A percentile compares a stretch with the other conserved stretches of the same genome.
Evolutionary conservation across 2,113 vertebrate species (phyloP).

Genomic region (Brachyhypopomus gauderio): DNA sequence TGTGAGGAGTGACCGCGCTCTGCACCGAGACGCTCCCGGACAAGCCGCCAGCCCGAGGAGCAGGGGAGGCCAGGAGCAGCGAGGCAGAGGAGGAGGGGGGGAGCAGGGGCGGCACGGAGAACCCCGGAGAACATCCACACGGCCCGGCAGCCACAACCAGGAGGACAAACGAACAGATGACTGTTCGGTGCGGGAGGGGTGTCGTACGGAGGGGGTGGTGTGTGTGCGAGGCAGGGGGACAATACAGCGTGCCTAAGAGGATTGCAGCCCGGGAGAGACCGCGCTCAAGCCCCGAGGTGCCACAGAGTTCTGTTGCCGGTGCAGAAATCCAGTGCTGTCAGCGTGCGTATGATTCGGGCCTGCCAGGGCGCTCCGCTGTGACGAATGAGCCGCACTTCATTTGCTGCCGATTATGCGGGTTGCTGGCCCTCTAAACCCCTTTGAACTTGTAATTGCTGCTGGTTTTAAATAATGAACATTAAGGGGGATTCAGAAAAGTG

Average conservation of each 20-base stretch:
- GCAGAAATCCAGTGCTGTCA: constrained; percentile 92
- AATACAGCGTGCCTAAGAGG: constrained; percentile 81
- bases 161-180: constrained; percentile 70
- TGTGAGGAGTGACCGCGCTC: constrained; percentile 60
- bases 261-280: constrained; percentile 78
- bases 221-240: constrained; percentile 64
- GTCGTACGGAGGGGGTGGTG: constrained; percentile 15
- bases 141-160: constrained; percentile 65
- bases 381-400: constrained; percentile 97
- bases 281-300: constrained; percentile 78
- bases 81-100: constrained; percentile 45
- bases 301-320: constrained; percentile 84
- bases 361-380: constrained; percentile 81
- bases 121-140: constrained; percentile 49
- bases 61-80: constrained; percentile 51
- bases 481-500: constrained; percentile 91
- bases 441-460: constrained; percentile 99
- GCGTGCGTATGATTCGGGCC: constrained; percentile 89
- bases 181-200: constrained; percentile 57
- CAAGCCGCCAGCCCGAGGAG: constrained; percentile 40
- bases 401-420: constrained; percentile 96
- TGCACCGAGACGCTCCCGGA: constrained; percentile 66
- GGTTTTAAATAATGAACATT: constrained; percentile 99
- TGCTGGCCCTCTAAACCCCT: constrained; percentile 96
- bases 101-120: constrained; percentile 55